Evolutionary conservation across 2,113 vertebrate species (phyloP).

Genomic region (Albula goreensis): DNA sequence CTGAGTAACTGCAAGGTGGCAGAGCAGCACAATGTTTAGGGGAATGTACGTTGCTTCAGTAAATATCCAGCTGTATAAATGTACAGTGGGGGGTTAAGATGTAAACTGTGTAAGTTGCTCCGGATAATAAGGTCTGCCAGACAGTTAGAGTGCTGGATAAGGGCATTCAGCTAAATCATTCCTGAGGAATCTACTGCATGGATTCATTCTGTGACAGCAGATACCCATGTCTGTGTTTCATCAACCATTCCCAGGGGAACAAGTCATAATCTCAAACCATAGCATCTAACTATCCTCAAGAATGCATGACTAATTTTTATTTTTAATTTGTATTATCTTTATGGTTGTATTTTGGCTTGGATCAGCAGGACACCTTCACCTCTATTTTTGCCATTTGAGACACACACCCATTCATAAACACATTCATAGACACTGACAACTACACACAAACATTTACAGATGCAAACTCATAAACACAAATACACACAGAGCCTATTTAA

Average conservation of each 20-base stretch:
- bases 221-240: neutral
- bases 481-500: conserved; percentile 60
- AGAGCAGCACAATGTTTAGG: too few species aligned
- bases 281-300: neutral
- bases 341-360: neutral
- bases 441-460: conserved; percentile 34
- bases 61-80: too few species aligned
- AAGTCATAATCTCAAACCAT: too few species aligned
- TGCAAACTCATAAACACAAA: neutral
- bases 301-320: neutral
- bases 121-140: too few species aligned
- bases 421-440: neutral
- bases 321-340: neutral
- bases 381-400: neutral
- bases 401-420: neutral
- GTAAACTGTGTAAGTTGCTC: too few species aligned
- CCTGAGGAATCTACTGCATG: neutral
- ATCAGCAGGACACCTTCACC: neutral
- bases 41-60: too few species aligned
- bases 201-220: neutral
- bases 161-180: neutral
- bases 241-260: too few species aligned
- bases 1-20: neutral
- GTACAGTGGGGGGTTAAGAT: too few species aligned
- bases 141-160: too few species aligned